These are phyloP conservation scores for Sinocyclocheilus maitianheensis DNA, from an alignment of 2,113 vertebrate species.

Conservation along the genomic window DNA sequence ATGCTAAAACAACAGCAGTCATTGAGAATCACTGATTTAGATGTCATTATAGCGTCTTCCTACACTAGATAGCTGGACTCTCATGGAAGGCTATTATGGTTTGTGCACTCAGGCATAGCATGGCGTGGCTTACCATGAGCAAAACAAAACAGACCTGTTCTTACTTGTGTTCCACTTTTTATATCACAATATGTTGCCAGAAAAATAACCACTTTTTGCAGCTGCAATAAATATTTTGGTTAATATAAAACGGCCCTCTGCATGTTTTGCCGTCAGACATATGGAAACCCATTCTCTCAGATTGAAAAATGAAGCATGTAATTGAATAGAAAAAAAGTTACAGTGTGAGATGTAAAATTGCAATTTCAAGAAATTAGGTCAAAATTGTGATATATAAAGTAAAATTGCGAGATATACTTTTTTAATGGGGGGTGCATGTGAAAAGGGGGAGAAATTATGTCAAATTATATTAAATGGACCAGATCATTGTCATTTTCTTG, in stretches of 20 bases:
- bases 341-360: neutral
- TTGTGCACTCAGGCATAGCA: slow-evolving; percentile 54
- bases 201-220: slow-evolving; percentile 58
- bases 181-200: slow-evolving; percentile 51
- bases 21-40: slow-evolving; percentile 80
- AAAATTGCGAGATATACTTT: neutral
- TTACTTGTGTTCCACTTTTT: slow-evolving; percentile 45
- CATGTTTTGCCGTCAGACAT: neutral
- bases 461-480: neutral
- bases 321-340: neutral
- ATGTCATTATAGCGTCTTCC: slow-evolving; percentile 71
- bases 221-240: slow-evolving; percentile 47
- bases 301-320: neutral
- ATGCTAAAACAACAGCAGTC: slow-evolving; percentile 80
- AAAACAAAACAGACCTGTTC: slow-evolving; percentile 58
- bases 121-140: slow-evolving; percentile 55
- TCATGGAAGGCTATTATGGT: slow-evolving; percentile 55
- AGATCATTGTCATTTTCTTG: neutral
- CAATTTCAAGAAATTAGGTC: neutral
- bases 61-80: slow-evolving; percentile 51
- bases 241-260: slow-evolving; percentile 34
- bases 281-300: neutral
- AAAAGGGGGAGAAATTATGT: neutral
- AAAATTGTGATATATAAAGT: neutral
- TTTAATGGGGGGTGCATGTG: neutral